Evolutionary conservation across 2,888 invertebrate genomes (phyloP).

Genomic region (Hybos culiciformis): DNA sequence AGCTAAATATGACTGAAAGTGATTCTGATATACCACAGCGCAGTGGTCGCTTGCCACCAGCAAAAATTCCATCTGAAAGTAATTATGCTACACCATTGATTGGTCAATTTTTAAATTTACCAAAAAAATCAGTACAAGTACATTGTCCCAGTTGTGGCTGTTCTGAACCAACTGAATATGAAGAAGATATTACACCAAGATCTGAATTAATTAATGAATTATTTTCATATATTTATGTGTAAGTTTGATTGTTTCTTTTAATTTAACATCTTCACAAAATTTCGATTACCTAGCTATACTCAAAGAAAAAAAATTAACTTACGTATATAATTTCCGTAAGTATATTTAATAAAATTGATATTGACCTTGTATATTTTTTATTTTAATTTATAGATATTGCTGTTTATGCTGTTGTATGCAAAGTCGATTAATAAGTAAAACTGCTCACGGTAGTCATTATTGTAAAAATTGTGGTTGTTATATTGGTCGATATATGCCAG

Average conservation of each 20-base stretch:
- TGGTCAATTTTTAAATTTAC: slow-evolving; percentile 28
- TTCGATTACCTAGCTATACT: slow-evolving; percentile 7
- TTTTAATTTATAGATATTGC: slow-evolving; percentile 17
- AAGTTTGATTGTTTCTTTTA: slow-evolving; percentile 14
- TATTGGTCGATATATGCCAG: slow-evolving; percentile 30
- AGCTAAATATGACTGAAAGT: not conserved
- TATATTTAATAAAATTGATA: not conserved
- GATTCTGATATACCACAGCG: not conserved
- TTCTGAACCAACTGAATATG: slow-evolving; percentile 22
- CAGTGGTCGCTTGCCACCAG: not conserved
- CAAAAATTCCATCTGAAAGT: not conserved
- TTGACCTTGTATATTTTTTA: not conserved
- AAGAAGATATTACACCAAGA: slow-evolving; percentile 20
- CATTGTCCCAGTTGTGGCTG: slow-evolving; percentile 29
- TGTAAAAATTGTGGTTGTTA: slow-evolving; percentile 32
- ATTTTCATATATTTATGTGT: slow-evolving; percentile 29
- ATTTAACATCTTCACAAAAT: slow-evolving; percentile 5
- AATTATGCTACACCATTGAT: slow-evolving; percentile 30
- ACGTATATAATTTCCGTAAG: slow-evolving; percentile 1
- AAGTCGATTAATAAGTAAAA: slow-evolving; percentile 26
- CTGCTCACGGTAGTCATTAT: slow-evolving; percentile 31
- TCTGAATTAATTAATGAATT: slow-evolving; percentile 21
- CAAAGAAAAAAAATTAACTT: slow-evolving; percentile 1
- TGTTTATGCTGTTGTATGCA: slow-evolving; percentile 28
- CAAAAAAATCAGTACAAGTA: slow-evolving; percentile 22